Percentiles rank a stretch among this genome's conserved stretches.
These are phyloP conservation scores for Syritta pipiens DNA, from an alignment of 2,888 invertebrate genomes.

Conservation along the genomic window DNA sequence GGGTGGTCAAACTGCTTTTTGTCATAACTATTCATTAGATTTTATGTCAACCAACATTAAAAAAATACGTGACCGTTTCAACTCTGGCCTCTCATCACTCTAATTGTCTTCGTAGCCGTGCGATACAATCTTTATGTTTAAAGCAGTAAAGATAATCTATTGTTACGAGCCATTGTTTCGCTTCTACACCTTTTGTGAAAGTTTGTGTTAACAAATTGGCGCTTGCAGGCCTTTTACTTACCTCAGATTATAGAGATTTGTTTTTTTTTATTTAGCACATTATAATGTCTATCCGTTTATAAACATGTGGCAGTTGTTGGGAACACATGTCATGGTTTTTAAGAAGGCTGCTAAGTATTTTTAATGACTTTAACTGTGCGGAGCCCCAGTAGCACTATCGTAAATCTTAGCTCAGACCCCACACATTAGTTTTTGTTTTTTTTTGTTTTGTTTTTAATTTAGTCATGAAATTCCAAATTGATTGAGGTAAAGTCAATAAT, in stretches of 20 bases:
- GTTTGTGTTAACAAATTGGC: too few species aligned
- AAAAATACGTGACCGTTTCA: slow-evolving; percentile 13
- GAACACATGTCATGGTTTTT: too few species aligned
- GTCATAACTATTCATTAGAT: slow-evolving; percentile 3
- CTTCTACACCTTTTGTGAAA: too few species aligned
- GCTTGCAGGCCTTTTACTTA: too few species aligned
- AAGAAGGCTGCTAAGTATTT: too few species aligned
- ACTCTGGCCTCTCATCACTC: slow-evolving; percentile 6
- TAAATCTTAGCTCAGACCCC: too few species aligned
- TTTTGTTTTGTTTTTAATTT: background rate
- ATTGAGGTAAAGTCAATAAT: slow-evolving; percentile 7
- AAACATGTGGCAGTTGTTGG: too few species aligned
- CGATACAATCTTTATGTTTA: slow-evolving; percentile 31
- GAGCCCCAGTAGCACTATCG: background rate
- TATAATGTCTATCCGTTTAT: too few species aligned
- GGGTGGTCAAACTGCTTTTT: background rate
- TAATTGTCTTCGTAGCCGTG: slow-evolving; percentile 22
- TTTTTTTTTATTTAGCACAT: too few species aligned
- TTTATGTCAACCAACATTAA: slow-evolving; percentile 8
- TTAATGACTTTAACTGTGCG: too few species aligned
- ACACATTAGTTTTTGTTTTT: too few species aligned
- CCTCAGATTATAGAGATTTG: too few species aligned
- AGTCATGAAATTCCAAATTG: slow-evolving; percentile 12
- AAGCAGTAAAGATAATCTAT: slow-evolving; percentile 18
- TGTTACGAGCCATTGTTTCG: background rate